Base-by-base conservation (phyloP, 2,888 invertebrate species). In the Drosophila vallismaia region DNA sequence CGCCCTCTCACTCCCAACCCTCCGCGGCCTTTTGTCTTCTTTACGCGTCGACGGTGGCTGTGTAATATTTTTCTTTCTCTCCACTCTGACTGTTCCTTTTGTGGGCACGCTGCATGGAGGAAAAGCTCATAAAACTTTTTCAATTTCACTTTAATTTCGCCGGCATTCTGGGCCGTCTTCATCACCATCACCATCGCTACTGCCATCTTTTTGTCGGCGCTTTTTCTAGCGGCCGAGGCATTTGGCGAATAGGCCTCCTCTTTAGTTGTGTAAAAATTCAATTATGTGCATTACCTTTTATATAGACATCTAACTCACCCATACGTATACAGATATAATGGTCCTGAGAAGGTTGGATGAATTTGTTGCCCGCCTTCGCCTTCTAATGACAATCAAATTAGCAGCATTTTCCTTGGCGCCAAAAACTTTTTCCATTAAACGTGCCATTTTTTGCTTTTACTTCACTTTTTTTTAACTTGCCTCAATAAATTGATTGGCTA, bases 51-150 rank as follows among this genome's bases (percentile, higher is more conserved):
- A 58, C 71, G 77, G 75, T 73, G 84, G 79, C 88, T 87, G 75
- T 87, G 86, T 82, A 79, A 82, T 85, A 82, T 88, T 83, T 88
- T 88, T 79, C 77, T 86, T 86, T 87, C 86, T 52, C 44, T 64
- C 38, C 36, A 36, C 45, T 38, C 68, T 54, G 55, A 67, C 48
- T 71, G 49, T 40, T 68, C 74, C 42, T 46, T 55, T 64, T 60
- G 51, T 63, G 46, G 58, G 55, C 36, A 33, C 46, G 74, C 79
- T 82, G 79, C 60, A 63, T 71, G 77, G 67, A 66, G 54, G 81
- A 81, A 86, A 89, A 89, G 76, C 90, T 90, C 89, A 89, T 88
- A 88, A 88, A 88, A 88, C 88, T 90, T 88, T 90, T 90, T 89
- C 88, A 90, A 88, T 90, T 88, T 89, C 83, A 76, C 88, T 86